Base-by-base conservation (phyloP, 2,113 vertebrate genomes). In the Hemicordylus capensis region DNA sequence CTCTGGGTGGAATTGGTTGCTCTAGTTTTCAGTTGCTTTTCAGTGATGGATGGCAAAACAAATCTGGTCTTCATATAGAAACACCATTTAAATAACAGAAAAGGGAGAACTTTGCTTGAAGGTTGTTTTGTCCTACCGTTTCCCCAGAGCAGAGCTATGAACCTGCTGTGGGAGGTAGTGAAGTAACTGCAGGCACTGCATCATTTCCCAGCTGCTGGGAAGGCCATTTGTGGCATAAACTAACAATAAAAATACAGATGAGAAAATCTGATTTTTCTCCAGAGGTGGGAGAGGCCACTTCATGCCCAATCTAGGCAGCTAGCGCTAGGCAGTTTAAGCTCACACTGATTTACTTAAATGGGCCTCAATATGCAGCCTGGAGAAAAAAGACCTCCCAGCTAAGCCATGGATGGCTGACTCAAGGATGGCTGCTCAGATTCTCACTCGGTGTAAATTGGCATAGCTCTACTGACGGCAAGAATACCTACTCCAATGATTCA, bases 171-270 rank as follows among this genome's bases (percentile, higher is more conserved):
- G 93, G 91, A 93, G 87, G 94, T 93, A 84, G 58, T 90, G 93
- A 95, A 95, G 95, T 93, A 96, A 96, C 93, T 86, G 82, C 89
- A 93, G 93, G 90, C 94, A 94, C 92, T 94, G 94, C 93, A 96
- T 93, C 94, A 91, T 93, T 95, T 96, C 92, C 94, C 91, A 93
- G 94, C 90, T 94, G 95, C 93, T 8, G 42, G 84, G 93, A 94
- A 96, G 94, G 93, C 93, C 93, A 93, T 95, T 96, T 96, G 94
- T 91, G 94, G 94, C 89, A 94, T 89, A 95, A 96, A 96, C 96
- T 95, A 96, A 95, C 94, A 93, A 95, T 95, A 96, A 95, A 92
- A 95, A 94, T 94, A 95, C 66, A 86, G 90, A 91, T 90, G 93
- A 95, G 93, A 94, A 90, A 94, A 92, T 94, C 93, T 91, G 89